A percentile compares a stretch with the other conserved stretches of the same genome.
phyloP scores from a whole-genome alignment of 1,140 invertebrate genomes.

The Sipha flava region DNA sequence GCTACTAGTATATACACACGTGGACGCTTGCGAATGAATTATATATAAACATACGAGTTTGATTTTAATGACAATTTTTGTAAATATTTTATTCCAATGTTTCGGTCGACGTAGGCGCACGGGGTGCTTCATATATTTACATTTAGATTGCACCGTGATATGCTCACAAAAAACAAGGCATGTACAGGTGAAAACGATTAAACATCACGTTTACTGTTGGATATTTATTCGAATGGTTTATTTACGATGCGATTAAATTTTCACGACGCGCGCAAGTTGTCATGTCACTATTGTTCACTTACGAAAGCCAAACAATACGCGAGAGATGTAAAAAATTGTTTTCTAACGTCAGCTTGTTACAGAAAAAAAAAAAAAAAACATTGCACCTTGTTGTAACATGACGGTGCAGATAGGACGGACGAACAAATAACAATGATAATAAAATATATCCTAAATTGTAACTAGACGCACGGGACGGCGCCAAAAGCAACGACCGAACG shows the following conservation, averaged over 20 bases:
- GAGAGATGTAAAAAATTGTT: background rate
- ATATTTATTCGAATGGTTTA: background rate
- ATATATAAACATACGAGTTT: background rate
- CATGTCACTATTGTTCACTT: background rate
- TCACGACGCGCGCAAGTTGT: background rate
- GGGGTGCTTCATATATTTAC: too few species aligned
- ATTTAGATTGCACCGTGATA: too few species aligned
- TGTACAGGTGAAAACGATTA: background rate
- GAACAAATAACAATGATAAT: background rate
- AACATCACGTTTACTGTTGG: background rate
- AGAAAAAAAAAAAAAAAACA: background rate
- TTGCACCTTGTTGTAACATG: background rate
- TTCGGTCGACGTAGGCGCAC: too few species aligned
- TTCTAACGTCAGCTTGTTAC: background rate
- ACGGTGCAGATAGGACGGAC: too few species aligned
- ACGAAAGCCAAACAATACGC: too few species aligned
- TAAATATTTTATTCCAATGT: background rate
- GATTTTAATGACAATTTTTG: background rate
- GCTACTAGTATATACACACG: too few species aligned
- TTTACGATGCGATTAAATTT: background rate
- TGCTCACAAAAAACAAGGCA: too few species aligned
- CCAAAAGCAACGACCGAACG: too few species aligned
- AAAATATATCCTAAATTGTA: too few species aligned
- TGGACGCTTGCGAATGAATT: background rate
- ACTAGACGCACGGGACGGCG: too few species aligned